Evolutionary conservation across 2,113 vertebrate genomes (phyloP).

Genomic region (Hiodon alosoides): DNA sequence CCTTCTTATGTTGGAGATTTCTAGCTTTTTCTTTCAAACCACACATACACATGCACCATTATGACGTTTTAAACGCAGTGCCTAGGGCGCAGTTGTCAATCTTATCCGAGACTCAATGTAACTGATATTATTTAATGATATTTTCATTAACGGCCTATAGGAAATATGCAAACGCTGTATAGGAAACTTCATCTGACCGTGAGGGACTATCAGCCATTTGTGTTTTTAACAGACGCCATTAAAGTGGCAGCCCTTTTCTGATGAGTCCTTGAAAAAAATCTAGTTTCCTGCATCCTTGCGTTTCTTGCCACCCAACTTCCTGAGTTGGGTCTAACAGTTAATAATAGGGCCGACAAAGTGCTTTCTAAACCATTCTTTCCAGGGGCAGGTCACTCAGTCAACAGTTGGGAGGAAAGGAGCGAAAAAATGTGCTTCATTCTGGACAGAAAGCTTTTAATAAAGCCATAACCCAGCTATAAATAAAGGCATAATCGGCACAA

Average conservation of each 20-base stretch:
- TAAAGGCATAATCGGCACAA: background rate
- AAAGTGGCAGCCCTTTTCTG: background rate
- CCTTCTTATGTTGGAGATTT: background rate
- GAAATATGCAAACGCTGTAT: background rate
- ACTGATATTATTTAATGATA: background rate
- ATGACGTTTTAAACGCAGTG: background rate
- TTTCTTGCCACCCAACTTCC: conserved; percentile 37
- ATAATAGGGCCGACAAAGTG: conserved; percentile 35
- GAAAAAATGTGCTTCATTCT: conserved; percentile 9
- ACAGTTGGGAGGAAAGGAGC: background rate
- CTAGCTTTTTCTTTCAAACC: background rate
- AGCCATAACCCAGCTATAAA: conserved; percentile 13
- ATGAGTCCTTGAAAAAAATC: conserved; percentile 9
- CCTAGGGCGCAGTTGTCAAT: background rate
- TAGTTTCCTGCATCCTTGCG: conserved; percentile 41
- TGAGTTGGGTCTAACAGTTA: conserved; percentile 30
- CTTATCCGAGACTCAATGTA: background rate
- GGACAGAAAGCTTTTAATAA: conserved; percentile 14
- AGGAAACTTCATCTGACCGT: background rate
- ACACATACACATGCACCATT: background rate
- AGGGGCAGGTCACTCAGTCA: conserved; percentile 29
- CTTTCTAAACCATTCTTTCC: conserved; percentile 8
- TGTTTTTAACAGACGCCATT: background rate
- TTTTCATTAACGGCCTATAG: background rate
- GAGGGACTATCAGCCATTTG: background rate